Percentiles rank a stretch among this genome's conserved stretches.
phyloP scores from a whole-genome alignment of 2,888 invertebrate species.

The Drosophila sordidula region DNA sequence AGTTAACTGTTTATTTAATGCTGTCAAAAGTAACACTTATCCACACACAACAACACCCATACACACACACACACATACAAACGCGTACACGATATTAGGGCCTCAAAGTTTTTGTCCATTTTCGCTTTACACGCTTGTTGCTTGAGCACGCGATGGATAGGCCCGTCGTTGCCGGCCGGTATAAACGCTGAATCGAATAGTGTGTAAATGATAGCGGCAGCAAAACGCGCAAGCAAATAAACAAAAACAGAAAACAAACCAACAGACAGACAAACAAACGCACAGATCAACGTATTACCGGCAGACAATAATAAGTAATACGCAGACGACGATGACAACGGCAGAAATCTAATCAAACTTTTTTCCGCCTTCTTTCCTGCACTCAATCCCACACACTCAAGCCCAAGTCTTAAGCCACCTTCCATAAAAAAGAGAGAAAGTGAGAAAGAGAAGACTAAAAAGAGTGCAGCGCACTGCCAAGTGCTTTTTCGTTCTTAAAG shows the following conservation, averaged over 20 bases:
- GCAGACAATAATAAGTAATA: constrained; percentile 63
- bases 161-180: constrained; percentile 68
- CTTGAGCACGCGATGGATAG: constrained; percentile 60
- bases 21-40: constrained; percentile 72
- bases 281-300: constrained; percentile 25
- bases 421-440: neutral
- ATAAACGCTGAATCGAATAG: constrained; percentile 46
- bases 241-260: constrained; percentile 37
- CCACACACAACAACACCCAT: constrained; percentile 17
- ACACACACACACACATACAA: neutral
- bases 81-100: constrained; percentile 13
- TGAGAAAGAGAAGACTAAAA: constrained; percentile 11
- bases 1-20: constrained; percentile 62
- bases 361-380: constrained; percentile 21
- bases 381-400: constrained; percentile 17
- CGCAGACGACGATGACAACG: constrained; percentile 48
- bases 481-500: constrained; percentile 17
- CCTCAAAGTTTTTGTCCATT: constrained; percentile 24
- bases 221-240: constrained; percentile 68
- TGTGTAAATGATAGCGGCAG: constrained; percentile 70
- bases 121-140: constrained; percentile 43
- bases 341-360: constrained; percentile 60
- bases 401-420: constrained; percentile 19
- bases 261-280: constrained; percentile 23
- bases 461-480: constrained; percentile 41